Evolutionary conservation across 2,797 vertebrate species (phyloP).

Genomic region (Smutsia gigantea): DNA sequence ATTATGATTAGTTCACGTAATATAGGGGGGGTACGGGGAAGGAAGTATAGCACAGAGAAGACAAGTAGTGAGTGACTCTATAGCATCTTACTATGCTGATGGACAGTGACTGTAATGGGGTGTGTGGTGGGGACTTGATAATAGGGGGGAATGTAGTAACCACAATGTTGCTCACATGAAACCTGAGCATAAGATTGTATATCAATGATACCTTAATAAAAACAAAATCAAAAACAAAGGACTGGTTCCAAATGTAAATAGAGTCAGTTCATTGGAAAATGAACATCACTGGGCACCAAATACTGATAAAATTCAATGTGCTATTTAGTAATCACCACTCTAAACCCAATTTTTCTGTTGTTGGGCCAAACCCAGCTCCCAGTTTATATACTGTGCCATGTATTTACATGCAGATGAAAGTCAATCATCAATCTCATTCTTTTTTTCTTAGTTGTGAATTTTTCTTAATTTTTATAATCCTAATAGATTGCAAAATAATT

Average conservation of each 20-base stretch:
- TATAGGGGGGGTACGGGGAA: no score
- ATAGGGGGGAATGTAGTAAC: no score
- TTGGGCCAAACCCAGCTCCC: background rate
- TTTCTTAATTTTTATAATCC: slow-evolving; percentile 45
- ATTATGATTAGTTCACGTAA: no score
- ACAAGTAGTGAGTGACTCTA: no score
- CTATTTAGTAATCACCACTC: background rate
- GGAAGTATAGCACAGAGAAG: no score
- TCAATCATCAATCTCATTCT: background rate
- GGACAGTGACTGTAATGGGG: no score
- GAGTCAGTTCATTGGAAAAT: background rate
- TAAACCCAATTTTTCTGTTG: background rate
- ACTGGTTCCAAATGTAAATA: slow-evolving; percentile 30
- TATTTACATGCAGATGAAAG: slow-evolving; percentile 34
- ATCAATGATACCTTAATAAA: no score
- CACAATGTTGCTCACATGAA: no score
- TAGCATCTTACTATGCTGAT: no score
- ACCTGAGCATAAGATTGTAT: no score
- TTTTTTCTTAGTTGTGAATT: background rate
- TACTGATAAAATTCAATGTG: background rate
- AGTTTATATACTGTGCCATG: background rate
- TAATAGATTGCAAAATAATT: background rate
- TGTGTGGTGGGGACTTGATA: no score
- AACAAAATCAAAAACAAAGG: background rate
- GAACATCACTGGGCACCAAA: slow-evolving; percentile 2